phyloP scores from a whole-genome alignment of 2,797 vertebrate genomes.

The Acanthopagrus latus region DNA sequence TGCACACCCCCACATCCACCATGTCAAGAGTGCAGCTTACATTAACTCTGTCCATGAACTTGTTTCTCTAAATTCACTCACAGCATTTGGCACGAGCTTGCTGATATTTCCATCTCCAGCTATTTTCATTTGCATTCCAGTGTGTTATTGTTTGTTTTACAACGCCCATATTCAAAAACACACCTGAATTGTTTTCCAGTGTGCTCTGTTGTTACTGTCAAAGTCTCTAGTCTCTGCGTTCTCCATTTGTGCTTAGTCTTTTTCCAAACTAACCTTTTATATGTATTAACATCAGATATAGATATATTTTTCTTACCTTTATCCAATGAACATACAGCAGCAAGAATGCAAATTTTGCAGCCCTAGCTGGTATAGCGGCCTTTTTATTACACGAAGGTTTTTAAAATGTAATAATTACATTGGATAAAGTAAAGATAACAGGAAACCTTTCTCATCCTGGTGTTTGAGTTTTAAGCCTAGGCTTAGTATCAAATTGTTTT shows the following conservation, averaged over 20 bases:
- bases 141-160: conserved; percentile 14
- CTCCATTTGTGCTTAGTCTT: not conserved
- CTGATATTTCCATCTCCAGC: conserved; percentile 6
- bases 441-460: not conserved
- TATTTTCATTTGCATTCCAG: conserved; percentile 32
- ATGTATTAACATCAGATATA: not conserved
- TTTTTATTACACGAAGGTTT: not conserved
- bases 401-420: not conserved
- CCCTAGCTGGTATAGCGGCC: not conserved
- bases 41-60: not conserved
- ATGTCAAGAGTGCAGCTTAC: not conserved
- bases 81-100: not conserved
- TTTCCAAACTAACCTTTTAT: not conserved
- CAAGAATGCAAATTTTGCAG: not conserved
- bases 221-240: not conserved
- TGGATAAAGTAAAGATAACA: not conserved
- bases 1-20: not conserved
- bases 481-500: not conserved
- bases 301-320: not conserved
- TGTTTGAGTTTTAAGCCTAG: not conserved
- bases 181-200: not conserved
- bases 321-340: not conserved
- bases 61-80: conserved; percentile 11
- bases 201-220: not conserved
- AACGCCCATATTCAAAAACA: conserved; percentile 18